phyloP scores from a whole-genome alignment of 2,797 vertebrate species.

The Tokudaia tokunoshimensis region DNA sequence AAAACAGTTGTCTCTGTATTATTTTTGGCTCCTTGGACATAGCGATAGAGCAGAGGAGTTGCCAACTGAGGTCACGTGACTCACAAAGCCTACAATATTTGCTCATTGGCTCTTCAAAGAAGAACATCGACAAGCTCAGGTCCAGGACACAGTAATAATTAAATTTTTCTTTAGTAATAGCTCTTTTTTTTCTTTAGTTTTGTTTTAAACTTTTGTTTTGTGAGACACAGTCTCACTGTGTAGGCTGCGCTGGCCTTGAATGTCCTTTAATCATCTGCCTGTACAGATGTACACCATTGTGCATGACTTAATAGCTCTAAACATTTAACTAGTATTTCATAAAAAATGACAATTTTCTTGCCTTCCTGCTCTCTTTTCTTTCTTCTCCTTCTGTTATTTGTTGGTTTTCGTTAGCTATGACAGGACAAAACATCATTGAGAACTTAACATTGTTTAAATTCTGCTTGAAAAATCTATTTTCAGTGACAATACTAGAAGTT shows the following conservation, averaged over 20 bases:
- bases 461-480: constrained; percentile 80
- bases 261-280: not conserved
- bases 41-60: not conserved
- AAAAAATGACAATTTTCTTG: constrained; percentile 78
- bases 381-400: not conserved
- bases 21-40: not conserved
- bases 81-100: not conserved
- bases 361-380: constrained; percentile 31
- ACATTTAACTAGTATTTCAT: constrained; percentile 83
- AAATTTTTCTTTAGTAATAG: constrained; percentile 82
- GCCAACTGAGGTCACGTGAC: not conserved
- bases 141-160: constrained; percentile 82
- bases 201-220: not conserved
- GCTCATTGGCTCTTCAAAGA: not conserved
- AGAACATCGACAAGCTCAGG: constrained; percentile 72
- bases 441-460: constrained; percentile 81
- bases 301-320: constrained; percentile 44
- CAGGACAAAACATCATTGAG: constrained; percentile 83
- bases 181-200: not conserved
- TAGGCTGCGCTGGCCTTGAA: not conserved
- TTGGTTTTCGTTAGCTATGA: constrained; percentile 68
- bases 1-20: not conserved
- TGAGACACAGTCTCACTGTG: not conserved
- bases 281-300: not conserved
- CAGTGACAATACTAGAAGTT: constrained; percentile 37